These are phyloP conservation scores for Charina bottae DNA, from an alignment of 2,113 vertebrate species.

Conservation along the genomic window DNA sequence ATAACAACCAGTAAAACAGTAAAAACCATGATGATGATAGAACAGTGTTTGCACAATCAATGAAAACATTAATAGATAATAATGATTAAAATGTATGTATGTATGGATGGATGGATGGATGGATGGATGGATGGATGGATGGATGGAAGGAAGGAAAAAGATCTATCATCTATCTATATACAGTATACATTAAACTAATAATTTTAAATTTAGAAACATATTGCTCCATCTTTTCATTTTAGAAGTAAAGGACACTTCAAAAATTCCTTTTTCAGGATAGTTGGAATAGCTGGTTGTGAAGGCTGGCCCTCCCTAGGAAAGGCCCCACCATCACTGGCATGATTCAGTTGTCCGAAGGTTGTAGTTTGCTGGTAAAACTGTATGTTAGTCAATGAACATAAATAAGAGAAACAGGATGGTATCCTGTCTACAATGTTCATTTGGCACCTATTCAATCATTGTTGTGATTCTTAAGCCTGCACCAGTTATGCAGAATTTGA, in stretches of 20 bases:
- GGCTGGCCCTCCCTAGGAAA: neutral
- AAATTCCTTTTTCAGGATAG: neutral
- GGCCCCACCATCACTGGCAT: neutral
- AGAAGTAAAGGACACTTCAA: neutral
- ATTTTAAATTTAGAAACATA: neutral
- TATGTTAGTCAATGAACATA: too few species aligned
- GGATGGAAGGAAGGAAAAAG: neutral
- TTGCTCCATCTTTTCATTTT: neutral
- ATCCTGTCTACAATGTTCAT: neutral
- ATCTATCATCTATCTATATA: neutral
- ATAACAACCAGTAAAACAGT: neutral
- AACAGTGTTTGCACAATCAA: neutral
- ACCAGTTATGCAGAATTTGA: neutral
- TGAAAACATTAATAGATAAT: neutral
- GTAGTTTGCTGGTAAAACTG: too few species aligned
- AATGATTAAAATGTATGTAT: neutral
- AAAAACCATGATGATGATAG: neutral
- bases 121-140: too few species aligned
- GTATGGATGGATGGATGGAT: too few species aligned
- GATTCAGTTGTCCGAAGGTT: neutral
- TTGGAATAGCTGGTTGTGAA: neutral
- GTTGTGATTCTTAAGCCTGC: neutral
- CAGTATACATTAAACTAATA: neutral
- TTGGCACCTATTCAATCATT: neutral
- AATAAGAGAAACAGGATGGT: too few species aligned